Evolutionary conservation across 2,797 vertebrate species (phyloP).

Genomic region (Meriones psammophilus): DNA sequence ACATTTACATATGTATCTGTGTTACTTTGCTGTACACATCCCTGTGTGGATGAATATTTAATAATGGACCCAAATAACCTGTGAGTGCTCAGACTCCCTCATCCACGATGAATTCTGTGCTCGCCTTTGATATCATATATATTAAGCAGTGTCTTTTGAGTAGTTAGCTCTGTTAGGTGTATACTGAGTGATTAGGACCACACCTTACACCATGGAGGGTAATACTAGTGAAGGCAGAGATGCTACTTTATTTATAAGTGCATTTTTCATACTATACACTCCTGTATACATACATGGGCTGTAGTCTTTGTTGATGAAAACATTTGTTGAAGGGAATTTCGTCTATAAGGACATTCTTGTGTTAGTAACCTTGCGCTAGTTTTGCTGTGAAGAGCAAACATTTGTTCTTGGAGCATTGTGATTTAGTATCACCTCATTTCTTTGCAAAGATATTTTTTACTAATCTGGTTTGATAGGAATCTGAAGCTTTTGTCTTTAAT

Average conservation of each 20-base stretch:
- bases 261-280: background rate
- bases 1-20: background rate
- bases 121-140: background rate
- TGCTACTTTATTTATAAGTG: background rate
- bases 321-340: slow-evolving; percentile 22
- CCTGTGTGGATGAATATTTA: background rate
- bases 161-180: background rate
- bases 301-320: slow-evolving; percentile 23
- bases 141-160: background rate
- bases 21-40: background rate
- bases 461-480: background rate
- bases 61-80: background rate
- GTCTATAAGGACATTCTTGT: background rate
- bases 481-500: slow-evolving; percentile 4
- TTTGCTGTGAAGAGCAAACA: slow-evolving; percentile 22
- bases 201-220: background rate
- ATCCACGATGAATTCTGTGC: background rate
- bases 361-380: background rate
- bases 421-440: background rate
- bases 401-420: background rate
- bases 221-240: background rate
- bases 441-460: background rate
- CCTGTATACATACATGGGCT: background rate
- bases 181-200: background rate
- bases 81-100: background rate